phyloP scores from a whole-genome alignment of 2,113 vertebrate species.

The Paraplagusia blochii region DNA sequence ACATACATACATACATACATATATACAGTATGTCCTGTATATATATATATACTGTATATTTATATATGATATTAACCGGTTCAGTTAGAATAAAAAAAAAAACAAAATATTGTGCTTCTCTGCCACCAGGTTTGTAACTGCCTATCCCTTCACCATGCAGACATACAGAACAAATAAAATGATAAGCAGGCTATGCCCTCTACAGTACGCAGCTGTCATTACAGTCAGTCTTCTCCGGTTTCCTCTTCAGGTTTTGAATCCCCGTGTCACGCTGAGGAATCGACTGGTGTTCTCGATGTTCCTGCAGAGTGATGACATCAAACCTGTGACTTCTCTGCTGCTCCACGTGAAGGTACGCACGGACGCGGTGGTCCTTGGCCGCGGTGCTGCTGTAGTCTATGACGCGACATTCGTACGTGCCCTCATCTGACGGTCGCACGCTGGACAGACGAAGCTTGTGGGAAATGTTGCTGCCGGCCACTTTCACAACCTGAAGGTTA shows the following conservation, averaged over 20 bases:
- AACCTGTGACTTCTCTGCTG: slow-evolving; percentile 71
- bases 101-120: no score
- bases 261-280: slow-evolving; percentile 74
- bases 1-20: no score
- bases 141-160: slow-evolving; percentile 56
- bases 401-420: slow-evolving; percentile 91
- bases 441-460: slow-evolving; percentile 93
- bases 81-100: no score
- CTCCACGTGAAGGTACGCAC: slow-evolving; percentile 88
- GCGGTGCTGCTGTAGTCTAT: slow-evolving; percentile 88
- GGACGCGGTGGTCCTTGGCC: slow-evolving; percentile 84
- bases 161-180: slow-evolving; percentile 23
- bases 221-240: slow-evolving; percentile 72
- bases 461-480: slow-evolving; percentile 96
- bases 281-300: slow-evolving; percentile 48
- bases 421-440: slow-evolving; percentile 89
- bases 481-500: slow-evolving; percentile 88
- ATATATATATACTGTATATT: no score
- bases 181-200: slow-evolving; percentile 2
- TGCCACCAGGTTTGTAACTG: slow-evolving; percentile 26
- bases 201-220: slow-evolving; percentile 80
- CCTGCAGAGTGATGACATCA: slow-evolving; percentile 55
- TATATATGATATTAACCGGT: no score
- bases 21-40: no score
- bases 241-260: slow-evolving; percentile 79